Conservation (phyloP, 2,113 vertebrate species). For the Notothenia coriiceps region DNA sequence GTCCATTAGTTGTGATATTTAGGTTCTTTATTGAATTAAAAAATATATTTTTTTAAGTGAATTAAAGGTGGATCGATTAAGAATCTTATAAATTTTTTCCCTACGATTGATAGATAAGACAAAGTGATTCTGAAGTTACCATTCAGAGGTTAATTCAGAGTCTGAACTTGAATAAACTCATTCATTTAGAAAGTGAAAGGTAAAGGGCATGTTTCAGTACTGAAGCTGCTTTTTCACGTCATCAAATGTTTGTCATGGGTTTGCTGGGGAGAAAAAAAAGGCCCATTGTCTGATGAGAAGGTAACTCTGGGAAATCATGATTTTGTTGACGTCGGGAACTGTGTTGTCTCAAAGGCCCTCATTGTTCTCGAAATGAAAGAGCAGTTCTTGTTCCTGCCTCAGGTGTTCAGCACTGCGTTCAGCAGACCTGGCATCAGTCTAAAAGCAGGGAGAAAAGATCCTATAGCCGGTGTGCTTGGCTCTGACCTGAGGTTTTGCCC, state of each 20-base stretch:
- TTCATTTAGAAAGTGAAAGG: constrained; percentile 10
- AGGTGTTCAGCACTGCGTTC: constrained; percentile 59
- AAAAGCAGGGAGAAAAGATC: constrained; percentile 14
- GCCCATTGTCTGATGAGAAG: constrained; percentile 62
- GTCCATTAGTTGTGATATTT: no score
- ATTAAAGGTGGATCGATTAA: no score
- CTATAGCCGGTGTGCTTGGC: not conserved
- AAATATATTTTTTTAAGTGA: no score
- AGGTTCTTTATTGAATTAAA: no score
- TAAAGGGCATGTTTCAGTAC: not conserved
- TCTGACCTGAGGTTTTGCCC: constrained; percentile 26
- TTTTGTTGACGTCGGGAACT: constrained; percentile 57
- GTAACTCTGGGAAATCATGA: constrained; percentile 69
- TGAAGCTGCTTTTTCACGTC: constrained; percentile 38
- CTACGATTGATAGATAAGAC: no score
- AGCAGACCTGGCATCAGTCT: constrained; percentile 38
- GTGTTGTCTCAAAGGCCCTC: constrained; percentile 63
- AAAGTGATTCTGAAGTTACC: no score
- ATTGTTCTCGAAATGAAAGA: constrained; percentile 74
- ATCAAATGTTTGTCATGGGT: constrained; percentile 59
- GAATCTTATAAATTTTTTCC: no score
- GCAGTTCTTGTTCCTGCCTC: constrained; percentile 62
- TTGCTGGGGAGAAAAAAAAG: constrained; percentile 48
- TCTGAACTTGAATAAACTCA: constrained; percentile 29
- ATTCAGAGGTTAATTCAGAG: not conserved